These are phyloP conservation scores for Bradypodion ventrale DNA, from an alignment of 2,797 vertebrate species.

Conservation along the genomic window DNA sequence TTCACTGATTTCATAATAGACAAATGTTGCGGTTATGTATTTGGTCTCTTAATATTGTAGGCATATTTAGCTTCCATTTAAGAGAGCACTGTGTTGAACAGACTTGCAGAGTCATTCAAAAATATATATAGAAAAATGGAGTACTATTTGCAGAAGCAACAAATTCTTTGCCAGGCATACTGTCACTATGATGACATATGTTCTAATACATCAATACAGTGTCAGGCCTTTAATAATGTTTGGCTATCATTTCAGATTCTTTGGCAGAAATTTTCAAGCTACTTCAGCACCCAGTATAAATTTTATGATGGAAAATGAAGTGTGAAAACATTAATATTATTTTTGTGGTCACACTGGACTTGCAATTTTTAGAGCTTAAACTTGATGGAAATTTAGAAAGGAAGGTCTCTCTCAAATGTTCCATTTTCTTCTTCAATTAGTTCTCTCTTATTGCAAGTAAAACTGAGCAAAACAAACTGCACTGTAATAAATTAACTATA, in stretches of 20 bases:
- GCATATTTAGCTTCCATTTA: neutral
- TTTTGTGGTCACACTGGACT: neutral
- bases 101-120: slow-evolving; percentile 7
- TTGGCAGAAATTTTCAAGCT: neutral
- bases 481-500: neutral
- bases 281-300: neutral
- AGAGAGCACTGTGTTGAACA: neutral
- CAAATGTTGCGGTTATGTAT: neutral
- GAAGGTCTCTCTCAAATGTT: neutral
- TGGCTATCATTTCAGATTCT: neutral
- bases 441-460: neutral
- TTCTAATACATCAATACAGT: neutral
- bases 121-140: neutral
- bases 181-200: neutral
- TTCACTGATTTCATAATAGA: neutral
- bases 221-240: neutral
- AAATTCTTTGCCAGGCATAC: neutral
- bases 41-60: neutral
- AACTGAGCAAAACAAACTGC: neutral
- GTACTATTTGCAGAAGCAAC: neutral
- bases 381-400: neutral
- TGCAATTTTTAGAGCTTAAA: neutral
- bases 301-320: neutral
- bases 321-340: too few species aligned
- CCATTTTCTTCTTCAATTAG: neutral